Evolutionary conservation across 1,140 invertebrate genomes (phyloP).

Genomic region (Brachionus rotundiformis): DNA sequence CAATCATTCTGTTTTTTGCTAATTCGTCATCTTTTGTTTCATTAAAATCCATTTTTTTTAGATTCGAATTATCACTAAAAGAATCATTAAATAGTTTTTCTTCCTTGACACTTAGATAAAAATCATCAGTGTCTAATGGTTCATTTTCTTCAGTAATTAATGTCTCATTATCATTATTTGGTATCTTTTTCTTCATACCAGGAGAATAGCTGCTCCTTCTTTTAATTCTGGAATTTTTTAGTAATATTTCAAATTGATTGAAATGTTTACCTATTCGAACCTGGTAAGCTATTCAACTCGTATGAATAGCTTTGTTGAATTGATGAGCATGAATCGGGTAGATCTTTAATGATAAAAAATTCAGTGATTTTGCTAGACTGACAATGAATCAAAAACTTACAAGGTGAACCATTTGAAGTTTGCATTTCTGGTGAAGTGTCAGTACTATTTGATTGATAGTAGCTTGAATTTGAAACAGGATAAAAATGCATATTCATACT

Average conservation of each 20-base stretch:
- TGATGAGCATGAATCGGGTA: not conserved
- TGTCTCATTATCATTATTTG: not conserved
- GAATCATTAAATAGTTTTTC: slow-evolving; percentile 39
- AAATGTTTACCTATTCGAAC: not conserved
- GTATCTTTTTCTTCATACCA: not conserved
- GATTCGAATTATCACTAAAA: not conserved
- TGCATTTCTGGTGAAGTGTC: slow-evolving; percentile 11
- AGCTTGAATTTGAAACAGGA: not conserved
- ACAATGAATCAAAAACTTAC: not conserved
- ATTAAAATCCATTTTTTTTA: not conserved
- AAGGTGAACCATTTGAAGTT: not conserved
- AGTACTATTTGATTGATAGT: slow-evolving; percentile 6
- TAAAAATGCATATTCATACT: slow-evolving; percentile 19
- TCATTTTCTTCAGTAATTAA: not conserved
- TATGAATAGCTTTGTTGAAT: not conserved
- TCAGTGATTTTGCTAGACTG: no score
- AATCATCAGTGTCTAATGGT: not conserved
- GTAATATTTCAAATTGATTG: not conserved
- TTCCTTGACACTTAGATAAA: not conserved
- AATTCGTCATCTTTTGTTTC: not conserved
- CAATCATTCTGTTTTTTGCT: not conserved
- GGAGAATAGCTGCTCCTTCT: not conserved
- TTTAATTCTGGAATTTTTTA: not conserved
- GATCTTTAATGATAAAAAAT: not conserved
- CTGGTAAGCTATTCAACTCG: not conserved